A percentile compares a stretch with the other conserved stretches of the same genome.
These are phyloP conservation scores for Ophion costatus DNA, from an alignment of 2,888 invertebrate genomes.

Conservation along the genomic window DNA sequence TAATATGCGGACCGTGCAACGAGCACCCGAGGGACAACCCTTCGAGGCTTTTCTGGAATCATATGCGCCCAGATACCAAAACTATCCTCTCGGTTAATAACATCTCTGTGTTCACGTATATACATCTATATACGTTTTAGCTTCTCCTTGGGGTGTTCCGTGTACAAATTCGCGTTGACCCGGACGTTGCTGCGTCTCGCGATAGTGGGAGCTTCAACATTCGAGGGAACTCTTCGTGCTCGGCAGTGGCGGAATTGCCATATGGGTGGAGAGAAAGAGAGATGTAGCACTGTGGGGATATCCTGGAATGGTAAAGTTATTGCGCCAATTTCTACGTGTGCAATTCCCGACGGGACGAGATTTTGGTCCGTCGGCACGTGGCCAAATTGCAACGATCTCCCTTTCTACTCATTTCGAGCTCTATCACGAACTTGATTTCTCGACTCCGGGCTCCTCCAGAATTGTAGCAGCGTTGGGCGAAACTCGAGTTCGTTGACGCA, in stretches of 20 bases:
- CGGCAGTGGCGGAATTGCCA: conserved; percentile 7
- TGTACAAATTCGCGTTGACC: conserved; percentile 8
- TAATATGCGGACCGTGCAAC: conserved; percentile 35
- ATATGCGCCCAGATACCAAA: conserved; percentile 19
- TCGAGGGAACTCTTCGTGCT: conserved; percentile 30
- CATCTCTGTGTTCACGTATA: conserved; percentile 2
- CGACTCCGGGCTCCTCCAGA: neutral
- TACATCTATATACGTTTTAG: neutral
- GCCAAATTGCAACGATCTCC: conserved; percentile 50
- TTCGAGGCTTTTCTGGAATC: neutral
- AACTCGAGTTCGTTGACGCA: neutral
- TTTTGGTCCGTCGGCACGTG: conserved; percentile 47
- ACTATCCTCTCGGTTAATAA: conserved; percentile 20
- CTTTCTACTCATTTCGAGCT: conserved; percentile 2
- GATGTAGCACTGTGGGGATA: neutral
- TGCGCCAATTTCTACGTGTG: conserved; percentile 57
- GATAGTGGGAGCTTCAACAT: conserved; percentile 13
- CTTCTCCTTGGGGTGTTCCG: neutral
- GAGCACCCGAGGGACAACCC: conserved; percentile 42
- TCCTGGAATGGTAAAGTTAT: conserved; percentile 57
- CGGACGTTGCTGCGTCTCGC: neutral
- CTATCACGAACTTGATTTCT: neutral
- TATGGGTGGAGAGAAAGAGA: conserved; percentile 4
- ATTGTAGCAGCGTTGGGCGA: neutral
- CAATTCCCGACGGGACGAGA: conserved; percentile 49